Evolutionary conservation across 2,888 invertebrate species (phyloP).

Genomic region (Keiferia lycopersicella): DNA sequence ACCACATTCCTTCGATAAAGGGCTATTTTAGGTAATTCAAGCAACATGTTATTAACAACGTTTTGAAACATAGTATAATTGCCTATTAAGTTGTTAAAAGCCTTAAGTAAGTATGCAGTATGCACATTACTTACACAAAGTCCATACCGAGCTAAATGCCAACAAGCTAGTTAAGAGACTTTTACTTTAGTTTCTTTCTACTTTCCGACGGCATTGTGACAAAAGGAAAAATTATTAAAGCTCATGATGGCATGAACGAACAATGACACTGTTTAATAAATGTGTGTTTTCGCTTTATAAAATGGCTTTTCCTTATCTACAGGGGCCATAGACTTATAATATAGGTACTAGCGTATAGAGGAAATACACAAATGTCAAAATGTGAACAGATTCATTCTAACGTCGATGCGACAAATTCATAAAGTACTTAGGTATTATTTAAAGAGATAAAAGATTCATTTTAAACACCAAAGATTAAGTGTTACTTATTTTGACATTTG

Average conservation of each 20-base stretch:
- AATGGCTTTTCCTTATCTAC: background rate
- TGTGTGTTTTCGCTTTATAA: background rate
- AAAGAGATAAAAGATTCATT: no score
- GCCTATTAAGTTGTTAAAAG: conserved; percentile 15
- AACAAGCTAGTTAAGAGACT: conserved; percentile 1
- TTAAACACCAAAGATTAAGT: no score
- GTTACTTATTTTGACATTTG: no score
- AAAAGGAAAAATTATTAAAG: conserved; percentile 19
- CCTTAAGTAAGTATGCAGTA: no score
- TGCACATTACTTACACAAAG: conserved; percentile 19
- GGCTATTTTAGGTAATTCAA: background rate
- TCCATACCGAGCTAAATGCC: background rate
- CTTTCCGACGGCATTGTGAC: conserved; percentile 4
- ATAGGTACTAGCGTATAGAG: no score
- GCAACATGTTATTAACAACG: background rate
- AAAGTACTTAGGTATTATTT: no score
- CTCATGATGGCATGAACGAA: background rate
- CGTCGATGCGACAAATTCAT: no score
- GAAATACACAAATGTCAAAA: no score
- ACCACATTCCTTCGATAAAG: background rate
- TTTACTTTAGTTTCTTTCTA: conserved; percentile 16
- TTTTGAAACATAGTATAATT: conserved; percentile 16
- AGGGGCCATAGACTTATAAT: no score
- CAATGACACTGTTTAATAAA: conserved; percentile 13
- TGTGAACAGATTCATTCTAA: no score